A percentile compares a stretch with the other conserved stretches of the same genome.
Conservation (phyloP, 2,113 vertebrate genomes). For the Neolamprologus hecqui region DNA sequence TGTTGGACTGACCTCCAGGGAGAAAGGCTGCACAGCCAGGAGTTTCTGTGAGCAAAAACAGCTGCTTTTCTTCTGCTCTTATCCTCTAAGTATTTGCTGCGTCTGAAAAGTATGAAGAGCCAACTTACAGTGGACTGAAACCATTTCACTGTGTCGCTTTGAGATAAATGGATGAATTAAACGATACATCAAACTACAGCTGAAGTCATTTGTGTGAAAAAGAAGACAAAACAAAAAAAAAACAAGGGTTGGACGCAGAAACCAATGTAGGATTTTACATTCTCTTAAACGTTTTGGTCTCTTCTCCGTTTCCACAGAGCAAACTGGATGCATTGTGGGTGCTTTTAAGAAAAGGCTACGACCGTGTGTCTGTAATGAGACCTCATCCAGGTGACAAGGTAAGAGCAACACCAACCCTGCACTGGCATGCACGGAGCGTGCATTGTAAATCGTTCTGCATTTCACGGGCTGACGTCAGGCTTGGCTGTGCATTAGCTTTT, state of each 20-base stretch:
- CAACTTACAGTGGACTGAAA: not conserved
- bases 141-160: not conserved
- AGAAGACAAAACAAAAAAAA: not conserved
- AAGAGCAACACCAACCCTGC: conserved; percentile 28
- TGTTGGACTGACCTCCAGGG: conserved; percentile 55
- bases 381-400: conserved; percentile 97
- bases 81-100: conserved; percentile 31
- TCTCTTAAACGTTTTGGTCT: not conserved
- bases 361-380: conserved; percentile 94
- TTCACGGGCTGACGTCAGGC: not conserved
- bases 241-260: not conserved
- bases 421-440: not conserved
- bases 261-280: not conserved
- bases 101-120: conserved; percentile 13
- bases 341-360: conserved; percentile 86
- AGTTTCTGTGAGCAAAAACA: conserved; percentile 56
- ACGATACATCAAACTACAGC: not conserved
- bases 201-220: not conserved
- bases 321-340: conserved; percentile 94
- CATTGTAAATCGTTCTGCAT: not conserved
- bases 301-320: conserved; percentile 69
- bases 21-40: conserved; percentile 49
- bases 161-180: not conserved
- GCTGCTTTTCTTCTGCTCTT: conserved; percentile 37
- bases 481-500: not conserved